A percentile compares a stretch with the other conserved stretches of the same genome.
phyloP scores from a whole-genome alignment of 2,888 invertebrate genomes.

The Eilema griseolum region DNA sequence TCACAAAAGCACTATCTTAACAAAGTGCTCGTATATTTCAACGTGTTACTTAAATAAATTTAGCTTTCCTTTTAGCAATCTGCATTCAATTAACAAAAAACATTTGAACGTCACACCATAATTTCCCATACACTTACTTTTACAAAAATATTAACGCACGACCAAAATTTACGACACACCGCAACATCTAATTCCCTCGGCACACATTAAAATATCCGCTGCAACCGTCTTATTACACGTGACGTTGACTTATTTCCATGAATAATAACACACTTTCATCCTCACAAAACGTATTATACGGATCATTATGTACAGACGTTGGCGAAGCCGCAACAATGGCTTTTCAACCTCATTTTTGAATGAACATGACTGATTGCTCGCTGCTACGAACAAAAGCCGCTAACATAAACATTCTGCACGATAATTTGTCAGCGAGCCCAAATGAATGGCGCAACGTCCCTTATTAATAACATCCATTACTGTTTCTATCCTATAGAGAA shows the following conservation, averaged over 20 bases:
- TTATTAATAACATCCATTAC: conserved; percentile 47
- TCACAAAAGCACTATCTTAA: not conserved
- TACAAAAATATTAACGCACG: conserved; percentile 46
- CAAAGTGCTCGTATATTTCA: not conserved
- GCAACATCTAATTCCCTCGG: conserved; percentile 54
- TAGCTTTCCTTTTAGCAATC: not conserved
- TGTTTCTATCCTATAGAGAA: conserved; percentile 6
- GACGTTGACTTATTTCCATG: conserved; percentile 72
- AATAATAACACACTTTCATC: conserved; percentile 71
- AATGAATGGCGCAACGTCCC: conserved; percentile 33
- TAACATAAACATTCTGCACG: conserved; percentile 77
- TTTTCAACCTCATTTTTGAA: conserved; percentile 76
- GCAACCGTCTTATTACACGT: conserved; percentile 60
- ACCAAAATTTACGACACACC: conserved; percentile 49
- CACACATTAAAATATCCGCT: conserved; percentile 67
- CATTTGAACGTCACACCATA: conserved; percentile 30
- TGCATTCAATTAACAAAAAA: conserved; percentile 33
- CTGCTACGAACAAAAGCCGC: conserved; percentile 75
- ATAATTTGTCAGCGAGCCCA: conserved; percentile 60
- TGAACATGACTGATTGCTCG: conserved; percentile 82
- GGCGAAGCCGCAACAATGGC: conserved; percentile 72
- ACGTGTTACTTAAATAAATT: not conserved
- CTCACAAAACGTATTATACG: conserved; percentile 64
- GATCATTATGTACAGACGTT: conserved; percentile 67
- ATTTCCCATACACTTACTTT: conserved; percentile 32